A percentile compares a stretch with the other conserved stretches of the same genome.
These are phyloP conservation scores for Hycleus cichorii DNA, from an alignment of 1,140 invertebrate genomes.

Conservation along the genomic window DNA sequence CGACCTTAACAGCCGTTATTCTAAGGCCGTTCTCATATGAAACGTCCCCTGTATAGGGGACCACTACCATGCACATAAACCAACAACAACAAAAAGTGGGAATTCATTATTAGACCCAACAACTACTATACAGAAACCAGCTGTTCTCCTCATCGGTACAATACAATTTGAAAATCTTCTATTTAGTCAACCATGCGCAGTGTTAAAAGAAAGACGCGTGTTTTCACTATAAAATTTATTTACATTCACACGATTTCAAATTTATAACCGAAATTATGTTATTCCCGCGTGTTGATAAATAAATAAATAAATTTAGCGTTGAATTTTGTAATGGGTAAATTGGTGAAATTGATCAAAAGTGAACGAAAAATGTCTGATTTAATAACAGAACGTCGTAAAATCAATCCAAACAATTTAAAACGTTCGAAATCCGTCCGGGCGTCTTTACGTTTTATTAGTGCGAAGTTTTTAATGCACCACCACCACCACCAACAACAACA, in stretches of 20 bases:
- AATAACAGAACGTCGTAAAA: slow-evolving; percentile 26
- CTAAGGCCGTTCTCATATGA: no score
- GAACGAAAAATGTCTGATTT: slow-evolving; percentile 29
- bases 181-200: slow-evolving; percentile 18
- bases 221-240: background rate
- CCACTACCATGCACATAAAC: no score
- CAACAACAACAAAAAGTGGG: no score
- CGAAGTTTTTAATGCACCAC: slow-evolving; percentile 45
- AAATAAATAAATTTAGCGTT: background rate
- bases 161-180: background rate
- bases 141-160: background rate
- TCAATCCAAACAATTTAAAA: slow-evolving; percentile 22
- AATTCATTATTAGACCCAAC: background rate
- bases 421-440: slow-evolving; percentile 64
- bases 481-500: slow-evolving; percentile 14
- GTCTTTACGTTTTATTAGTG: slow-evolving; percentile 58
- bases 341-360: background rate
- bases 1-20: no score
- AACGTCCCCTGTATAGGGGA: no score
- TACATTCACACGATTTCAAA: no score
- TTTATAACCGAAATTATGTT: no score
- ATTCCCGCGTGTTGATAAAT: no score
- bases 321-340: slow-evolving; percentile 26
- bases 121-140: slow-evolving; percentile 1
- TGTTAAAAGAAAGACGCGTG: slow-evolving; percentile 12